A percentile compares a stretch with the other conserved stretches of the same genome.
phyloP scores from a whole-genome alignment of 2,797 vertebrate genomes.

The Merluccius polli region DNA sequence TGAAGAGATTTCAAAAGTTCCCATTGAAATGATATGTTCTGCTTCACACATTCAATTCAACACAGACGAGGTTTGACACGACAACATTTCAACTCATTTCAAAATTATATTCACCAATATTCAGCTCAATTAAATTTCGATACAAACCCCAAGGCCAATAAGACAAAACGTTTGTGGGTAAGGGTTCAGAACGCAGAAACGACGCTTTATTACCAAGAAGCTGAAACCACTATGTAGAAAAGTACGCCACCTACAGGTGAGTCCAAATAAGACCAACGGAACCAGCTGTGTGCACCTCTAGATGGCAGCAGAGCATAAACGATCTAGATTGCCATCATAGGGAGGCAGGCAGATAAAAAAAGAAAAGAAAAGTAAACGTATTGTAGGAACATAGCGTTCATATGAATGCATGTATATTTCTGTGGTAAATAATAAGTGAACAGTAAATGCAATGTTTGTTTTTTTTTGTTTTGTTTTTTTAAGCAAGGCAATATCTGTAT shows the following conservation, averaged over 20 bases:
- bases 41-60: neutral
- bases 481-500: slow-evolving; percentile 21
- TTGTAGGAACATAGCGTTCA: neutral
- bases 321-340: slow-evolving; percentile 16
- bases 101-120: neutral
- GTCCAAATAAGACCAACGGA: neutral
- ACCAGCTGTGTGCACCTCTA: slow-evolving; percentile 36
- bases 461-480: neutral
- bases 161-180: neutral
- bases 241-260: neutral
- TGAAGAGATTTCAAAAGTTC: slow-evolving; percentile 4
- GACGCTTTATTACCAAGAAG: neutral
- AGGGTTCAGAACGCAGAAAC: neutral
- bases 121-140: neutral
- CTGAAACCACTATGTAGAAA: neutral
- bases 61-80: neutral
- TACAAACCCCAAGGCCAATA: neutral
- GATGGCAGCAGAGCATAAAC: slow-evolving; percentile 50
- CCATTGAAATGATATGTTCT: slow-evolving; percentile 1
- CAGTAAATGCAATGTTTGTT: neutral
- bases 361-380: neutral
- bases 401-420: neutral
- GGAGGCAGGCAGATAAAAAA: neutral
- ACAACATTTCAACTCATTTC: neutral
- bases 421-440: too few relatives aligned